Conservation (phyloP, 2,113 vertebrate genomes). For the Lampris incognitus region DNA sequence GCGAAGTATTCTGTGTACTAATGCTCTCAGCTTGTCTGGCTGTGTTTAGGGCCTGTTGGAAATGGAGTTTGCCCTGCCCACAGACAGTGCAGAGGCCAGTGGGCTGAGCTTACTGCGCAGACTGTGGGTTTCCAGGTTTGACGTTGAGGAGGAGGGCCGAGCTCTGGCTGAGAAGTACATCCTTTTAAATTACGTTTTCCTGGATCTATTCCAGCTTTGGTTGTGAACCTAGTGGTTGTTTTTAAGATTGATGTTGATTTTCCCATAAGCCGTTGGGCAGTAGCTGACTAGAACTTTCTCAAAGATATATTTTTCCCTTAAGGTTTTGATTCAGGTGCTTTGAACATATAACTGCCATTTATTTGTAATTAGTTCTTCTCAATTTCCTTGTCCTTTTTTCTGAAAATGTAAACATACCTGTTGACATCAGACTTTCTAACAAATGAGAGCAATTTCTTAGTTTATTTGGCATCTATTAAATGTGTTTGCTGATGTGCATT, state of each 20-base stretch:
- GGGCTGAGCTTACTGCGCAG: conserved; percentile 90
- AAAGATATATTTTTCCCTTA: neutral
- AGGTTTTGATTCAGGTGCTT: no score
- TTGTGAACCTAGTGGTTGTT: no score
- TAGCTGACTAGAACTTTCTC: neutral
- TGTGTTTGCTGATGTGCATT: no score
- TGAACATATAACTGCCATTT: no score
- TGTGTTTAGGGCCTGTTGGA: conserved; percentile 90
- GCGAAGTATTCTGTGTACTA: neutral
- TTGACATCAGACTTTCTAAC: no score
- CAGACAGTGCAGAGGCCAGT: conserved; percentile 87
- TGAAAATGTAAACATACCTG: no score
- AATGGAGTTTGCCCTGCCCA: conserved; percentile 93
- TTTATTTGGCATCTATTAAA: no score
- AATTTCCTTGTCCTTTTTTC: no score
- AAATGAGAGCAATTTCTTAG: no score
- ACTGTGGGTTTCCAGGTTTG: conserved; percentile 94
- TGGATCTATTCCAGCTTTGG: neutral
- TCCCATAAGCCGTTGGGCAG: no score
- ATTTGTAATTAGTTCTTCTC: no score
- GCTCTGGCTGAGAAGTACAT: conserved; percentile 88
- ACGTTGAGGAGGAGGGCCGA: conserved; percentile 90
- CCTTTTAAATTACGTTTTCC: neutral
- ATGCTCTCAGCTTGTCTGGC: neutral
- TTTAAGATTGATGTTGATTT: no score